These are phyloP conservation scores for Phenganax stokvisi DNA, from an alignment of 92 coral and sea anemone species.

Conservation along the genomic window DNA sequence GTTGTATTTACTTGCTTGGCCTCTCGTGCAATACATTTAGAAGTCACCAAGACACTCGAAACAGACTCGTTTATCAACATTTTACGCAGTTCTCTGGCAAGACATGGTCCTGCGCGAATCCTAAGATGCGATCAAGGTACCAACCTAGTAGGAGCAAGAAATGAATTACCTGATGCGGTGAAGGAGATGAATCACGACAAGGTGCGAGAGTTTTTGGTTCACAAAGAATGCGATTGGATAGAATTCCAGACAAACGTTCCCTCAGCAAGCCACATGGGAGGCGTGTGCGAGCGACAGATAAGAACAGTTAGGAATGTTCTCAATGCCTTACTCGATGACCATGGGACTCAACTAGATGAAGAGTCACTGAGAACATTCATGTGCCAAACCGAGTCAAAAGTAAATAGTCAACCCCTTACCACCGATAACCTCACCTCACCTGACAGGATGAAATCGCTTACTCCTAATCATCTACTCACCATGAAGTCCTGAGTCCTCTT, in stretches of 20 bases:
- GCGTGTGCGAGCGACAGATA: not conserved
- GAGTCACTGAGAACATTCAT: not conserved
- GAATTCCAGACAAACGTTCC: constrained; percentile 1
- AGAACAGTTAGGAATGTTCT: not conserved
- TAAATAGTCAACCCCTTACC: not conserved
- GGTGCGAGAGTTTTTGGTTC: not conserved
- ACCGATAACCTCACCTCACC: not conserved
- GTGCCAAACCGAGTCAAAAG: not conserved
- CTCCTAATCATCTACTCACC: not conserved
- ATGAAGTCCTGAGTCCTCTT: not conserved
- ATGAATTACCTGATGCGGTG: not conserved
- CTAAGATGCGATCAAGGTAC: not conserved
- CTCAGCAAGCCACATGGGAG: not conserved
- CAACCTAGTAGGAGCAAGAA: not conserved
- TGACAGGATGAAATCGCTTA: not conserved
- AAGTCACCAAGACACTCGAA: no score
- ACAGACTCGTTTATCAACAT: no score
- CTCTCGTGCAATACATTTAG: not conserved
- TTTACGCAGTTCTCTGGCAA: no score
- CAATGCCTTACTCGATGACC: not conserved
- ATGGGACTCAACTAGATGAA: not conserved
- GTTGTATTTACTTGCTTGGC: not conserved
- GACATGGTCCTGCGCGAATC: not conserved
- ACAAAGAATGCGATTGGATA: not conserved
- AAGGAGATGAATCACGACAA: not conserved